Conservation (phyloP, 2,888 invertebrate species). For the Polydrusus cervinus region DNA sequence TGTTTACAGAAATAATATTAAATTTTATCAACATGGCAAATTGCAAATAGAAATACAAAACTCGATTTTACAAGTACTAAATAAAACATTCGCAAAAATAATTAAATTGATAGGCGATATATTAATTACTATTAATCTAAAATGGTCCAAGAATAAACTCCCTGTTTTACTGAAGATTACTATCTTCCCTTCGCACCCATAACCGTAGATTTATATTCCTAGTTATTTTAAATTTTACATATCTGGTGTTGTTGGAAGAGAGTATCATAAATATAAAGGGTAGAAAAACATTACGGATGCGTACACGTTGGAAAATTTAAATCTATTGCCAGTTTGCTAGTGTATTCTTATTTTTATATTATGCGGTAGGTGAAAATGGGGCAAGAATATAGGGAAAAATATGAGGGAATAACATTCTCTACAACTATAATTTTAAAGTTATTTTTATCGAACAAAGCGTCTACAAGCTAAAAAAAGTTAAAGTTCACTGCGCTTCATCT, state of each 20-base stretch:
- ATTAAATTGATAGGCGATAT: no score
- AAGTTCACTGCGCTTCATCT: neutral
- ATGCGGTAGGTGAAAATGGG: constrained; percentile 4
- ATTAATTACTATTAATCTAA: no score
- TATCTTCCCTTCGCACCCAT: constrained; percentile 33
- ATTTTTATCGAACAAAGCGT: neutral
- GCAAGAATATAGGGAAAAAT: neutral
- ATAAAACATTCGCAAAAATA: no score
- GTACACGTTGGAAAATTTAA: constrained; percentile 21
- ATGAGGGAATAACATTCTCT: neutral
- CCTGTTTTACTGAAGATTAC: constrained; percentile 9
- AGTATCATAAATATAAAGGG: constrained; percentile 7
- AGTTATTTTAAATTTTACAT: constrained; percentile 42
- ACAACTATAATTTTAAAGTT: neutral
- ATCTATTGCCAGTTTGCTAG: constrained; percentile 29
- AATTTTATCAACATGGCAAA: no score
- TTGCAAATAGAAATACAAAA: no score
- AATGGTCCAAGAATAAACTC: neutral
- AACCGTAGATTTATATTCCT: constrained; percentile 24
- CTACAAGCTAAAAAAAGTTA: neutral
- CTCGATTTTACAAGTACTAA: no score
- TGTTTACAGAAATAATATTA: no score
- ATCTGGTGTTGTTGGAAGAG: constrained; percentile 34
- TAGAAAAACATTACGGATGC: constrained; percentile 15
- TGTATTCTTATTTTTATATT: constrained; percentile 31